Evolutionary conservation across 2,888 invertebrate species (phyloP), one percentile per base, ranked within the genome.

Genomic region (Andrena haemorrhoa): DNA sequence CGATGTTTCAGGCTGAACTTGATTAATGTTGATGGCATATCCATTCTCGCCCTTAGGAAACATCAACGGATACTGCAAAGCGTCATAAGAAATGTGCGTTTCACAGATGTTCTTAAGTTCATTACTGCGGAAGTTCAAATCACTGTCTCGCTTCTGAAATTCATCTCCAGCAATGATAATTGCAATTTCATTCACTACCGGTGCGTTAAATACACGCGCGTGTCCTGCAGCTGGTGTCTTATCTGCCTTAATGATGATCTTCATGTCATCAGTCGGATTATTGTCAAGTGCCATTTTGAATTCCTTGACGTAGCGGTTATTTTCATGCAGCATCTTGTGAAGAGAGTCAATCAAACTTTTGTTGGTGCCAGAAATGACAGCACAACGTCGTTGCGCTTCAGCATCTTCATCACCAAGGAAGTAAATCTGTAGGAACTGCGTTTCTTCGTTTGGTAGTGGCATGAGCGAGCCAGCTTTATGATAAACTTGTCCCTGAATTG

Each of bases 61-160:
- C 33, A 92, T 83, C 0, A 94, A n/a, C 0, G 91, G 91, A 84
- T 94, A 94, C 83, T 93, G 91, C 64, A 94, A 86, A 2, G 94
- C 91, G 86, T 94, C 93, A 82, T 93, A 93, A 61, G 86, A 88
- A n/a, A 89, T 79, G 74, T 93, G 92, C 49, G 89, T 91, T 86
- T 92, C 91, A 23, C 23, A 10, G 10, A 61, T 31, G 0, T 49
- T 23, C 2, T 61, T 4, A 56, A 91, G 5, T 20, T 47, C 23
- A 20, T 33, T 49, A n/a, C 58, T 58, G 49, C 71, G 29, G 10
- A n/a, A 8, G 4, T 60, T 49, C 23, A 78, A 10, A 60, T 77
- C 35, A 53, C 77, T 83, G 49, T 23, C 23, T 23, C 23, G 23
- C 0, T 6, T 23, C 7, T 69, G 23, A 53, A 58, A 65, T 53